These are phyloP conservation scores for Macrotrachela quadricornifera DNA, from an alignment of 1,140 invertebrate genomes.

Conservation along the genomic window DNA sequence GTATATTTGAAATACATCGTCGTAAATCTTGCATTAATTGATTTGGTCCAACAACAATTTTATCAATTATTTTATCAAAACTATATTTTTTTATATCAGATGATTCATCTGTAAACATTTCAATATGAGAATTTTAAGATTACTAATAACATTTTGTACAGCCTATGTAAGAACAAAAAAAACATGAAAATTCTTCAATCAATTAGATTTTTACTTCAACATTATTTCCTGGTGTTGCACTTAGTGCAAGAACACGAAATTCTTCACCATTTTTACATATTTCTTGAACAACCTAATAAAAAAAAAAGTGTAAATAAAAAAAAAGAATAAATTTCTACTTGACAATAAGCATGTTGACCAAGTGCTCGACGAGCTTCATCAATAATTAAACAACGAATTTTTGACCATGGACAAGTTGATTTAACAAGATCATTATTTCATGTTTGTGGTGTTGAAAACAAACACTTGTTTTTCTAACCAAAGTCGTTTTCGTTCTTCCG, in stretches of 20 bases:
- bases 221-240: conserved; percentile 72
- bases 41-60: conserved; percentile 46
- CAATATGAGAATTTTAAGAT: conserved; percentile 59
- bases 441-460: conserved; percentile 68
- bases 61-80: conserved; percentile 52
- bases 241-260: conserved; percentile 64
- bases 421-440: conserved; percentile 61
- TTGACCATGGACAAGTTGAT: conserved; percentile 40
- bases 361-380: conserved; percentile 79
- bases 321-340: too few relatives aligned
- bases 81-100: conserved; percentile 61
- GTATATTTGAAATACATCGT: background rate
- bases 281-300: too few relatives aligned
- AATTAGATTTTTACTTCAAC: conserved; percentile 49
- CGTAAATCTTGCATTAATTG: conserved; percentile 17
- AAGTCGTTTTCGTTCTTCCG: conserved; percentile 12
- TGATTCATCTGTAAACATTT: conserved; percentile 61
- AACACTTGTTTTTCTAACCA: conserved; percentile 67
- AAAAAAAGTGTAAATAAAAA: too few relatives aligned
- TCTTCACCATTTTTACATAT: conserved; percentile 16
- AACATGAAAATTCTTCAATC: too few relatives aligned
- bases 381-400: conserved; percentile 59
- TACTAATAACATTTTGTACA: conserved; percentile 45
- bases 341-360: conserved; percentile 70
- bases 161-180: background rate